Conservation (phyloP, 1,140 invertebrate species). For the Drosophila santomea region DNA sequence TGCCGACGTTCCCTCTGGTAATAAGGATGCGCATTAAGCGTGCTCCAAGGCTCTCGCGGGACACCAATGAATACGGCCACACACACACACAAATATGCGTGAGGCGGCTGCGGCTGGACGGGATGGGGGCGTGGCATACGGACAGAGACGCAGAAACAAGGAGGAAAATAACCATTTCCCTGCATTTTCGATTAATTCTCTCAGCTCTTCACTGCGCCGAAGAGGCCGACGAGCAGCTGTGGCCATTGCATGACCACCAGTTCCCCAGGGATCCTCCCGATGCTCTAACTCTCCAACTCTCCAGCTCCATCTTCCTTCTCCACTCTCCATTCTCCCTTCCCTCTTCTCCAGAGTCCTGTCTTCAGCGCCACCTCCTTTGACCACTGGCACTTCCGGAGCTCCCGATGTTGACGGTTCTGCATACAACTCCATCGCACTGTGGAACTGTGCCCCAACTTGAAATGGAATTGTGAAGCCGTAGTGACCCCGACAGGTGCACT, state of each 20-base stretch:
- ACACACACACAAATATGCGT: conserved; percentile 13
- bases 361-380: neutral
- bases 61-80: conserved; percentile 74
- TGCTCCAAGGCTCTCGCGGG: conserved; percentile 69
- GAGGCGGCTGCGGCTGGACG: neutral
- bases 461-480: neutral
- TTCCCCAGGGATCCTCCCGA: conserved; percentile 49
- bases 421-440: conserved; percentile 16
- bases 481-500: neutral
- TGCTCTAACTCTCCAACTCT: conserved; percentile 6
- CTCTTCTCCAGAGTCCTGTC: neutral
- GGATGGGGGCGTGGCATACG: neutral
- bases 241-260: conserved; percentile 54
- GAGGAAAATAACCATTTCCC: conserved; percentile 73
- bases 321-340: neutral
- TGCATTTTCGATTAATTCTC: conserved; percentile 80
- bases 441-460: neutral
- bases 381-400: conserved; percentile 27
- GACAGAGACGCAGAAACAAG: conserved; percentile 50
- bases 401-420: conserved; percentile 17
- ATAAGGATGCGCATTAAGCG: conserved; percentile 80
- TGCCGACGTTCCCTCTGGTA: conserved; percentile 64
- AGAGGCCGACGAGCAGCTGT: conserved; percentile 50
- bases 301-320: conserved; percentile 1
- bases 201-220: conserved; percentile 65